Evolutionary conservation across 2,113 vertebrate species (phyloP).

Genomic region (Myotis davidii): DNA sequence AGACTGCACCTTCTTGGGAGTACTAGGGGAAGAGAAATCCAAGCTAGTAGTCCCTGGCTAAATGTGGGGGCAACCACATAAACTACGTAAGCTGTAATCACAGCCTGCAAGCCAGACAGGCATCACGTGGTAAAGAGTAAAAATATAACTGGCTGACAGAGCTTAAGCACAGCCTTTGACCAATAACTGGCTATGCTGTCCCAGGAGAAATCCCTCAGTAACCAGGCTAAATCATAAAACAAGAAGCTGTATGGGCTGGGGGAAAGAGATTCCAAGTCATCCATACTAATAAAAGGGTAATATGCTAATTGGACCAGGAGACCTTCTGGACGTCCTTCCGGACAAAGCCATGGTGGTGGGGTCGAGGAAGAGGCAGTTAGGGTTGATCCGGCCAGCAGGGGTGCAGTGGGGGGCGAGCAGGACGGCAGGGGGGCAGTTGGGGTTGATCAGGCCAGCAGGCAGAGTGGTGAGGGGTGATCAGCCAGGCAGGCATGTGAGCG

Average conservation of each 20-base stretch:
- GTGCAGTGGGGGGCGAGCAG: no score
- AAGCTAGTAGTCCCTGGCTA: neutral
- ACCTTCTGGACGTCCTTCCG: no score
- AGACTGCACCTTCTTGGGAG: neutral
- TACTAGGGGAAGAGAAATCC: neutral
- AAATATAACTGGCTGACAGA: neutral
- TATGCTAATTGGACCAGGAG: no score
- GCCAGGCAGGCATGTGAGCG: no score
- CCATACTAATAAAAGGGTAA: no score
- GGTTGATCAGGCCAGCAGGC: no score
- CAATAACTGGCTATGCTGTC: neutral
- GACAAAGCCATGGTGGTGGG: no score
- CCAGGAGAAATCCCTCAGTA: neutral
- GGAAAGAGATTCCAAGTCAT: neutral
- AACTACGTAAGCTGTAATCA: neutral
- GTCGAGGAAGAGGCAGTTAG: no score
- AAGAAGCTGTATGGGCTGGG: neutral
- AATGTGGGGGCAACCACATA: neutral
- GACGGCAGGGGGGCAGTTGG: no score
- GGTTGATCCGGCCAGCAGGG: no score
- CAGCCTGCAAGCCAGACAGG: neutral
- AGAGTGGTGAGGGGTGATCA: no score
- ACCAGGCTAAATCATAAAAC: neutral
- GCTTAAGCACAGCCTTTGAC: neutral
- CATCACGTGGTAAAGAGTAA: neutral